Evolutionary conservation across 2,888 invertebrate genomes (phyloP).

Genomic region (Microctonus brassicae): DNA sequence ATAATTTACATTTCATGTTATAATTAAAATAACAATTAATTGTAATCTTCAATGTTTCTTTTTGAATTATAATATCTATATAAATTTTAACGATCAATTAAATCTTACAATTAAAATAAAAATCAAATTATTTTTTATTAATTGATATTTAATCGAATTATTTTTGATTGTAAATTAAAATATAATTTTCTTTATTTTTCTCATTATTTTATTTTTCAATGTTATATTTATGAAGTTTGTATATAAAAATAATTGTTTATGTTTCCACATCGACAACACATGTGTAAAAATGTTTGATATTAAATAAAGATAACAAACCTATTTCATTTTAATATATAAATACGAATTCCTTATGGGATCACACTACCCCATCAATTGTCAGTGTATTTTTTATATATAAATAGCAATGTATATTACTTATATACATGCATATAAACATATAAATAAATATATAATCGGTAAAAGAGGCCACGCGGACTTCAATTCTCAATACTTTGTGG

Average conservation of each 20-base stretch:
- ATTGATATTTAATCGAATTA: neutral
- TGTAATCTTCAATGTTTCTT: too few relatives aligned
- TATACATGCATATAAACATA: neutral
- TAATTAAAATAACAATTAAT: neutral
- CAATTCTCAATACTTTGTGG: constrained; percentile 18
- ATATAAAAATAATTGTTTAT: neutral
- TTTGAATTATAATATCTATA: neutral
- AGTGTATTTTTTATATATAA: neutral
- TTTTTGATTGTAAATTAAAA: neutral
- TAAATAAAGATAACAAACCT: neutral
- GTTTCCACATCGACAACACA: neutral
- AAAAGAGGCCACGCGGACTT: constrained; percentile 13
- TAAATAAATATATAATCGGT: neutral
- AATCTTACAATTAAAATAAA: neutral
- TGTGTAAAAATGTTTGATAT: constrained; percentile 11
- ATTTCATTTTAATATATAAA: constrained; percentile 5
- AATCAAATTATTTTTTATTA: neutral
- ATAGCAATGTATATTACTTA: neutral
- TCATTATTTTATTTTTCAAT: neutral
- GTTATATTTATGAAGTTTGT: neutral
- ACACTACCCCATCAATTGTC: neutral
- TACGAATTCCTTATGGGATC: constrained; percentile 6
- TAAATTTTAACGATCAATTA: neutral
- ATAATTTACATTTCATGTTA: neutral
- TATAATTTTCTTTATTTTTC: neutral